Conservation (phyloP, 2,797 vertebrate species). For the Sebastes taczanowskii region DNA sequence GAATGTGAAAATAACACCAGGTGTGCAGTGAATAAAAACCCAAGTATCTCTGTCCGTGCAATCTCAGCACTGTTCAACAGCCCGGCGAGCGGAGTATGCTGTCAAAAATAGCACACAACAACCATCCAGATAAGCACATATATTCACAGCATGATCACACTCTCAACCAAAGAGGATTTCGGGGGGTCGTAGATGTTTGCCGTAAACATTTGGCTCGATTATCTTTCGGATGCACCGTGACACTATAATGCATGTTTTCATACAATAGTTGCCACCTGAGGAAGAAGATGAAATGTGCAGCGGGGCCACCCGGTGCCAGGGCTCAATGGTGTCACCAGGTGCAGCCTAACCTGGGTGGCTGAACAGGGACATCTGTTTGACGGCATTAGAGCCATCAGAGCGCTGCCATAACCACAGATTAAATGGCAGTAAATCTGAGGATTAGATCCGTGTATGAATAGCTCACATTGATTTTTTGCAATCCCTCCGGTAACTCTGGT, state of each 20-base stretch:
- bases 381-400: slow-evolving; percentile 76
- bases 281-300: slow-evolving; percentile 27
- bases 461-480: slow-evolving; percentile 70
- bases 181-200: not conserved
- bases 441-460: slow-evolving; percentile 83
- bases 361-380: slow-evolving; percentile 79
- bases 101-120: slow-evolving; percentile 4
- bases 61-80: slow-evolving; percentile 11
- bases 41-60: slow-evolving; percentile 30
- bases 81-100: slow-evolving; percentile 6
- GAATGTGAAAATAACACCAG: slow-evolving; percentile 56
- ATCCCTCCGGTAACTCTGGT: slow-evolving; percentile 67
- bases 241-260: slow-evolving; percentile 17
- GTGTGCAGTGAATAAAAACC: slow-evolving; percentile 57
- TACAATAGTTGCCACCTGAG: slow-evolving; percentile 16
- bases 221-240: not conserved
- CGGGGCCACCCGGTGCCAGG: slow-evolving; percentile 15
- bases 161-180: slow-evolving; percentile 2
- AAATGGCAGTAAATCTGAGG: slow-evolving; percentile 83
- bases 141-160: not conserved
- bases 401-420: slow-evolving; percentile 80
- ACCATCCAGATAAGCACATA: slow-evolving; percentile 1
- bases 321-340: slow-evolving; percentile 65
- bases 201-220: slow-evolving; percentile 3
- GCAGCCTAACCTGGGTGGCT: slow-evolving; percentile 66